Evolutionary conservation across 2,888 invertebrate genomes (phyloP).

Genomic region (Drosophila neonasuta): DNA sequence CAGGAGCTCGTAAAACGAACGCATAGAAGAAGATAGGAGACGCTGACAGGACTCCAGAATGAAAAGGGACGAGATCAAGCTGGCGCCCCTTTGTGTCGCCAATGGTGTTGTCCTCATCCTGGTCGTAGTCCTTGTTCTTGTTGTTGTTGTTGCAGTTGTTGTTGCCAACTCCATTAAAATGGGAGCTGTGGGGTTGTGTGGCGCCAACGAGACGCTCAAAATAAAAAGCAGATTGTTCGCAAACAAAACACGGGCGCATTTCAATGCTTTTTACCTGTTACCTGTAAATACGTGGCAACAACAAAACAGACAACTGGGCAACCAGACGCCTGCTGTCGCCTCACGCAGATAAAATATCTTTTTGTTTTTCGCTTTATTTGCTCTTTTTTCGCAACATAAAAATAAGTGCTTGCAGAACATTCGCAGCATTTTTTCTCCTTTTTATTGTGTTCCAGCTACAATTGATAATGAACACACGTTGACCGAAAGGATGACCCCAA

Average conservation of each 20-base stretch:
- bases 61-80: constrained; percentile 1
- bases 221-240: constrained; percentile 76
- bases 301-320: constrained; percentile 29
- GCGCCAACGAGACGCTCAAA: constrained; percentile 71
- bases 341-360: constrained; percentile 61
- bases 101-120: constrained; percentile 29
- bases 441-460: constrained; percentile 23
- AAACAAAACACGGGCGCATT: constrained; percentile 73
- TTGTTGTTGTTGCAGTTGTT: constrained; percentile 44
- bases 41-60: not conserved
- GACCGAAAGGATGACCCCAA: constrained; percentile 49
- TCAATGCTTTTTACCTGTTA: constrained; percentile 70
- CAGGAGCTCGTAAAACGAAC: constrained; percentile 22
- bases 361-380: constrained; percentile 43
- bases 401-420: constrained; percentile 49
- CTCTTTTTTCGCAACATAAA: constrained; percentile 45
- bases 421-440: constrained; percentile 5
- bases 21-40: constrained; percentile 5
- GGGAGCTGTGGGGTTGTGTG: constrained; percentile 41
- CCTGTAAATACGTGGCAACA: constrained; percentile 63
- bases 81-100: constrained; percentile 71
- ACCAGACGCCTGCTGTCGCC: constrained; percentile 48
- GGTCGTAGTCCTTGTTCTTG: constrained; percentile 1
- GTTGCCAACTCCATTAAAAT: constrained; percentile 66
- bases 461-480: constrained; percentile 67